Evolutionary conservation across 2,888 invertebrate genomes (phyloP), one percentile per base, ranked within the genome.

Genomic region (Lasioglossum calceatum): DNA sequence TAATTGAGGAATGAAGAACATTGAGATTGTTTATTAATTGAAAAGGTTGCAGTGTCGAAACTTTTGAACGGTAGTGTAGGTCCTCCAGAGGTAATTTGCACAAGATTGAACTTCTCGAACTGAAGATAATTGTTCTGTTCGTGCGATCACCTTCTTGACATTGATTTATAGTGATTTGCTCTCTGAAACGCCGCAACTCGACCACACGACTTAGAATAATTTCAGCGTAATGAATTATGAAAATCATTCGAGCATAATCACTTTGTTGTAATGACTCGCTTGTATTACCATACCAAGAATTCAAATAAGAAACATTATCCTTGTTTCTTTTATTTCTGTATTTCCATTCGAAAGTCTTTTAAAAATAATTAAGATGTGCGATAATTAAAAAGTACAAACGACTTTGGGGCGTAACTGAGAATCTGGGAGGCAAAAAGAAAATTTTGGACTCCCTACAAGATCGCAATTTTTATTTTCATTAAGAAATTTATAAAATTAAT

Each of bases 121-220:
- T 81, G 86, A 84, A 74, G 84, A 81, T 90, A 90, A 89, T 91
- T 89, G 87, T 90, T 91, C 89, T 83, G 88, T 85, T 86, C 77
- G 85, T 78, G 80, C 64, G 86, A 87, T 89, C 84, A 42, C 84
- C 79, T 67, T 77, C 78, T 84, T 82, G 91, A 91, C 91, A 71
- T 87, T 91, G 91, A 91, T 91, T 90, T 91, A 91, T 91, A 74
- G 86, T 76, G 79, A 84, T 85, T 86, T 79, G 79, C 81, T 82
- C 82, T 89, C 89, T 88, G 80, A 83, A 86, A 78, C 74, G 70
- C 87, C 80, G 77, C 81, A 67, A 54, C 72, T 85, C 39, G 71
- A 0, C 39, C 70, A 70, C 36, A 10, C 10, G 39, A 39, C 39
- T 70, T 70, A 70, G 70, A 70, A 4, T 81, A 64, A 81, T 81